Base-by-base conservation (phyloP, 2,888 invertebrate species). In the Reticulitermes lucifugus region DNA sequence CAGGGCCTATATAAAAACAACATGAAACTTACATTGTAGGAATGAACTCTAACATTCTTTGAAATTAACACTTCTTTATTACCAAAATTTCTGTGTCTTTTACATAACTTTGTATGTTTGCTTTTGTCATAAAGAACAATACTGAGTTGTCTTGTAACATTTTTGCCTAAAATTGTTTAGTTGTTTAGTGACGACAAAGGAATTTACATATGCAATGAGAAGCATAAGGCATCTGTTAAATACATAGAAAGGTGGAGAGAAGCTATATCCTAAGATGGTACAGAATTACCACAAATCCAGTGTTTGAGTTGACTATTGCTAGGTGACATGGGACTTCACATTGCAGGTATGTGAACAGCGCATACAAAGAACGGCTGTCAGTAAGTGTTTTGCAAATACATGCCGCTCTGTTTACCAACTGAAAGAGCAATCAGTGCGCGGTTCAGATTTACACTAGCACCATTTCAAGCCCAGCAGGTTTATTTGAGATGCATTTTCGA, bases 161-260 rank as follows among this genome's bases (percentile, higher is more conserved):
- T 73, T 73, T 73, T 73, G 35, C 73, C 2, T 21, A 41, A 73
- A 71, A 21, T 35, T 41, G 21, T 14, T 35, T 73, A 35, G 12
- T 41, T 65, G 21, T 29, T n/a, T 73, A 35, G 73, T 73, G 73
- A 41, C 73, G 10, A 73, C 21, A 29, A 41, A 73, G 21, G 35
- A 73, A 41, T 73, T 73, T 73, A 73, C 73, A 73, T 73, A 73
- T 21, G 73, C 41, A 73, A 73, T 73, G 41, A 73, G 73, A 73
- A 73, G 73, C 18, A 73, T 21, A 73, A 73, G 73, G 73, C 41
- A 35, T 73, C 35, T 73, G 73, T 73, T 73, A 73, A 73, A 41
- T 73, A 73, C 73, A 73, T 73, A 73, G 21, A 73, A 73, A 73
- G 73, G 73, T 73, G 73, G 73, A 35, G 73, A 41, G 29, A 41